Evolutionary conservation across 2,888 invertebrate genomes (phyloP).

Genomic region (Tribolium freemani): DNA sequence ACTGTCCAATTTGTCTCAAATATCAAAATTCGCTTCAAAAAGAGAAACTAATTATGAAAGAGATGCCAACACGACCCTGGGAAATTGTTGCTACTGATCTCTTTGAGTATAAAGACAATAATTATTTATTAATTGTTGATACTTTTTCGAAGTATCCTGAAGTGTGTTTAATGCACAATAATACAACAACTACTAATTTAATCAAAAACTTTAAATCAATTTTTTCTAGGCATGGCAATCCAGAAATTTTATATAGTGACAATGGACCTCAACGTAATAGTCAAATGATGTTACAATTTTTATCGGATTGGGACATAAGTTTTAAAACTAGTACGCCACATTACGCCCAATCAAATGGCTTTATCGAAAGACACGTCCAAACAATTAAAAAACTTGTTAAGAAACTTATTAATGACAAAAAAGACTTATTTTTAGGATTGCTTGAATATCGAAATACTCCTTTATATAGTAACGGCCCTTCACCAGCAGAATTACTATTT

Average conservation of each 20-base stretch:
- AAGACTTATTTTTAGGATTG: conserved; percentile 5
- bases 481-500: background rate
- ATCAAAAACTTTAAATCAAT: conserved; percentile 38
- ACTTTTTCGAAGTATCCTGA: conserved; percentile 38
- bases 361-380: conserved; percentile 35
- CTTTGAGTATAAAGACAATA: conserved; percentile 6
- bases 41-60: conserved; percentile 8
- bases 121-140: conserved; percentile 32
- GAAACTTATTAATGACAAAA: conserved; percentile 19
- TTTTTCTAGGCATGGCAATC: conserved; percentile 43
- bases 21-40: conserved; percentile 14
- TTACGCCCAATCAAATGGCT: conserved; percentile 40
- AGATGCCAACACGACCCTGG: conserved; percentile 20
- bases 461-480: background rate
- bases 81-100: conserved; percentile 25
- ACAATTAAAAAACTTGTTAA: conserved; percentile 39
- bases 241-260: conserved; percentile 39
- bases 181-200: conserved; percentile 22
- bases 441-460: conserved; percentile 24
- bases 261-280: conserved; percentile 27
- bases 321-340: conserved; percentile 18
- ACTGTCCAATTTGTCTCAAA: conserved; percentile 7
- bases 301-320: conserved; percentile 36
- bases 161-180: conserved; percentile 18
- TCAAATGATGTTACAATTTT: conserved; percentile 16